Evolutionary conservation across 2,888 invertebrate genomes (phyloP).

Genomic region (Drosophila imparisetae): DNA sequence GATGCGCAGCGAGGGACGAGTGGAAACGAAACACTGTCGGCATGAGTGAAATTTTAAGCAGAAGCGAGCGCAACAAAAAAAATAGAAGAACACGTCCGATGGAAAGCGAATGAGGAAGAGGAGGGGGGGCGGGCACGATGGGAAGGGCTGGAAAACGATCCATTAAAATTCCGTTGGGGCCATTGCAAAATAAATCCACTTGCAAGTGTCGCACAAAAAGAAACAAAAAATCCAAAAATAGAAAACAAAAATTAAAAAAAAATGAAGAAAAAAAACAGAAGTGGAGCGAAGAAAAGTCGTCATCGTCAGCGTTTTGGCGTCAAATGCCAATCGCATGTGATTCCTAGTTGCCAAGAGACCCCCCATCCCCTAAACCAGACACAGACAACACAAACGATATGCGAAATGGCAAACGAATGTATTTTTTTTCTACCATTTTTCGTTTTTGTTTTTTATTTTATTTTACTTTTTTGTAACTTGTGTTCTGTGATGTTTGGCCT

Average conservation of each 20-base stretch:
- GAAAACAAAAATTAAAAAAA: slow-evolving; percentile 18
- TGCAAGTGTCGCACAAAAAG: slow-evolving; percentile 67
- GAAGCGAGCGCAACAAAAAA: slow-evolving; percentile 33
- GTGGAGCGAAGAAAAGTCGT: slow-evolving; percentile 55
- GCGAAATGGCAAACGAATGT: slow-evolving; percentile 80
- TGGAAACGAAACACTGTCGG: slow-evolving; percentile 26
- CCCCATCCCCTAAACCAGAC: neutral
- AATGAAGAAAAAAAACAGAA: slow-evolving; percentile 19
- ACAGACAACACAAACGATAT: slow-evolving; percentile 42
- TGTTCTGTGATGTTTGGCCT: slow-evolving; percentile 64
- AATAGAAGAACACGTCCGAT: slow-evolving; percentile 63
- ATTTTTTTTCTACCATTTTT: slow-evolving; percentile 45
- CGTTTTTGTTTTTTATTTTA: neutral
- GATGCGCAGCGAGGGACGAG: slow-evolving; percentile 9
- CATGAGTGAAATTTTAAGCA: slow-evolving; percentile 78
- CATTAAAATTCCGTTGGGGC: slow-evolving; percentile 78
- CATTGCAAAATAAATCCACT: slow-evolving; percentile 81
- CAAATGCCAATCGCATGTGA: slow-evolving; percentile 81
- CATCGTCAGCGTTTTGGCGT: slow-evolving; percentile 76
- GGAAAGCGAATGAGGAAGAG: neutral
- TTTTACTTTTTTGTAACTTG: neutral
- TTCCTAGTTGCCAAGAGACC: slow-evolving; percentile 49
- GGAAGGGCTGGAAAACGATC: slow-evolving; percentile 37
- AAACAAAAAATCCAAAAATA: slow-evolving; percentile 22
- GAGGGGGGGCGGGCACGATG: neutral